A percentile compares a stretch with the other conserved stretches of the same genome.
Conservation (phyloP, 2,888 invertebrate species). For the Nymphalis c-album region DNA sequence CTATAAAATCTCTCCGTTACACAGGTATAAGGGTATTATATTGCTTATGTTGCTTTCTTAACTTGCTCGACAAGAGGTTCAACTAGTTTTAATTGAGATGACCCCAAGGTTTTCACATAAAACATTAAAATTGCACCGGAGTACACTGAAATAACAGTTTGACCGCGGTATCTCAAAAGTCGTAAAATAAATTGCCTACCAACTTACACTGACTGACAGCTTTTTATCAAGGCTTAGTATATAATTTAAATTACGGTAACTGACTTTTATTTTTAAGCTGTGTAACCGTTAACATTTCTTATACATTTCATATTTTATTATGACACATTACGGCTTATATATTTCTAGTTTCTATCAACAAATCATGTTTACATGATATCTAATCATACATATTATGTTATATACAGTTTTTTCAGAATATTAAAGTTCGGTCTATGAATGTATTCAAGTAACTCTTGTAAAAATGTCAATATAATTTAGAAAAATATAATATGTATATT, state of each 20-base stretch:
- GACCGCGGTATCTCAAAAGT: constrained; percentile 26
- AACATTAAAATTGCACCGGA: constrained; percentile 34
- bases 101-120: constrained; percentile 32
- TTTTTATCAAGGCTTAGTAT: constrained; percentile 29
- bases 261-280: constrained; percentile 28
- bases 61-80: constrained; percentile 26
- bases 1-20: constrained; percentile 16
- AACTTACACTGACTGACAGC: constrained; percentile 30
- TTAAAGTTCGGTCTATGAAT: too few species aligned
- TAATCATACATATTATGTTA: too few species aligned
- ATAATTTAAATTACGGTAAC: constrained; percentile 29
- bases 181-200: constrained; percentile 35
- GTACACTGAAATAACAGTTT: constrained; percentile 22
- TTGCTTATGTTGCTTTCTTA: constrained; percentile 22
- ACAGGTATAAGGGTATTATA: background rate
- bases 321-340: background rate
- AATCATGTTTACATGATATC: too few species aligned
- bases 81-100: constrained; percentile 35
- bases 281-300: constrained; percentile 22
- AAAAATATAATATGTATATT: too few species aligned
- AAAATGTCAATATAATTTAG: too few species aligned
- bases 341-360: too few species aligned
- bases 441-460: too few species aligned
- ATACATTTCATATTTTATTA: constrained; percentile 3
- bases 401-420: too few species aligned